Conservation (phyloP, 2,888 invertebrate species). For the Tridacna gigas region DNA sequence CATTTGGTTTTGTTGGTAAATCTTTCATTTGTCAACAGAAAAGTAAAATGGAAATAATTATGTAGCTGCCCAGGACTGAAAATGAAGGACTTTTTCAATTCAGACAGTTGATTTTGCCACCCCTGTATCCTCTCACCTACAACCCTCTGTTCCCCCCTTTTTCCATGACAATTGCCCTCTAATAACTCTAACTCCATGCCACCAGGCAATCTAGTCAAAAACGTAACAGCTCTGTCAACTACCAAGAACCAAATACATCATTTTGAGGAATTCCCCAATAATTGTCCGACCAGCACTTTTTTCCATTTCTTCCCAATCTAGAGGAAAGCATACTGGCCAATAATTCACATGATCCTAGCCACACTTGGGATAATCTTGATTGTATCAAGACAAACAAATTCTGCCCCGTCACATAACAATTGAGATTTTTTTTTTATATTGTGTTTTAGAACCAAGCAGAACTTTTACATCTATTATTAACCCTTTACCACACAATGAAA, state of each 20-base stretch:
- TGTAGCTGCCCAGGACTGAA: too few relatives aligned
- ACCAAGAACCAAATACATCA: slow-evolving; percentile 28
- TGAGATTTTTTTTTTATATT: background rate
- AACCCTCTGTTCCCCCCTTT: background rate
- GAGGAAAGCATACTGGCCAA: slow-evolving; percentile 52
- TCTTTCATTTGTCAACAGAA: background rate
- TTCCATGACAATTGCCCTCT: background rate
- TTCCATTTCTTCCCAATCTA: slow-evolving; percentile 60
- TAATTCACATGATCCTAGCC: slow-evolving; percentile 49
- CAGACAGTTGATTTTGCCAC: too few relatives aligned
- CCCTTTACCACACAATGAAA: too few relatives aligned
- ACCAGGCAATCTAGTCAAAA: slow-evolving; percentile 20
- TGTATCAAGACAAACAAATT: slow-evolving; percentile 53
- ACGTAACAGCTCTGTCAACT: slow-evolving; percentile 20
- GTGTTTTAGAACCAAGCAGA: too few relatives aligned
- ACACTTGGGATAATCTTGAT: slow-evolving; percentile 59
- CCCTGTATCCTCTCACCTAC: too few relatives aligned
- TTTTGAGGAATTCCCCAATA: slow-evolving; percentile 37
- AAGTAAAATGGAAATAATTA: too few relatives aligned
- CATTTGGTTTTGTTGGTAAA: too few relatives aligned
- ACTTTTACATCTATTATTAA: too few relatives aligned
- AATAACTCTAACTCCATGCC: slow-evolving; percentile 1
- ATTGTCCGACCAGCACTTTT: slow-evolving; percentile 51
- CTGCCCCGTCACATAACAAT: background rate
- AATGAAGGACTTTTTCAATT: too few relatives aligned